phyloP scores from a whole-genome alignment of 2,113 vertebrate genomes.

The Astatotilapia flaviijosephi region DNA sequence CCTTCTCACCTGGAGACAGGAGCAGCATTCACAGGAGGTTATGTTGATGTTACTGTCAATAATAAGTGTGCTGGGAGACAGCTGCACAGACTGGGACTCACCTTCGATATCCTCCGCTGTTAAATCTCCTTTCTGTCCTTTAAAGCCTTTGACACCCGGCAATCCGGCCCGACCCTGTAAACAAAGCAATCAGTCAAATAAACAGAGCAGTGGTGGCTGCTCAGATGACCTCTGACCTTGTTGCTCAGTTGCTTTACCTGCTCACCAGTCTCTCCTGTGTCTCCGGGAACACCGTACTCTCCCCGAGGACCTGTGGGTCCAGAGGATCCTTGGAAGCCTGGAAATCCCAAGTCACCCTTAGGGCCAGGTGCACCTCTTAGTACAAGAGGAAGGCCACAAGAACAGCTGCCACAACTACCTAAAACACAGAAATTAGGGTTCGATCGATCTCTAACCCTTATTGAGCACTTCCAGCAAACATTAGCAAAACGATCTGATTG shows the following conservation, averaged over 20 bases:
- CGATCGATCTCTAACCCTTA: neutral
- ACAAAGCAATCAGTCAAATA: neutral
- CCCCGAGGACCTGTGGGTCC: slow-evolving; percentile 25
- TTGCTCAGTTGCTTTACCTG: slow-evolving; percentile 29
- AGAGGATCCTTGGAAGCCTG: neutral
- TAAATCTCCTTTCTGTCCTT: slow-evolving; percentile 82
- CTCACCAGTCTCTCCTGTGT: slow-evolving; percentile 29
- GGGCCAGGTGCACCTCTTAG: slow-evolving; percentile 3
- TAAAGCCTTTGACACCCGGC: slow-evolving; percentile 73
- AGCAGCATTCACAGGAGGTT: neutral
- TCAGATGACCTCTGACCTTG: neutral
- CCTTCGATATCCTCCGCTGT: slow-evolving; percentile 48
- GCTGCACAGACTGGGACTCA: neutral
- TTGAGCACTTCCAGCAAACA: neutral
- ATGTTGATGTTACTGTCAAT: neutral
- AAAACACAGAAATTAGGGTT: neutral
- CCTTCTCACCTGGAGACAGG: slow-evolving; percentile 57
- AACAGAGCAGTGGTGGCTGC: neutral
- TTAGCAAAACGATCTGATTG: neutral
- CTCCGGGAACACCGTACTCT: slow-evolving; percentile 52
- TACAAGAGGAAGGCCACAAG: neutral
- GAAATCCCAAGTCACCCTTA: neutral
- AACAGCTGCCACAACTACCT: slow-evolving; percentile 55
- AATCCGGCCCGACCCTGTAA: slow-evolving; percentile 76
- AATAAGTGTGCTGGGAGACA: neutral